A percentile compares a stretch with the other conserved stretches of the same genome.
Conservation (phyloP, 2,888 invertebrate genomes). For the Eupithecia centaureata region DNA sequence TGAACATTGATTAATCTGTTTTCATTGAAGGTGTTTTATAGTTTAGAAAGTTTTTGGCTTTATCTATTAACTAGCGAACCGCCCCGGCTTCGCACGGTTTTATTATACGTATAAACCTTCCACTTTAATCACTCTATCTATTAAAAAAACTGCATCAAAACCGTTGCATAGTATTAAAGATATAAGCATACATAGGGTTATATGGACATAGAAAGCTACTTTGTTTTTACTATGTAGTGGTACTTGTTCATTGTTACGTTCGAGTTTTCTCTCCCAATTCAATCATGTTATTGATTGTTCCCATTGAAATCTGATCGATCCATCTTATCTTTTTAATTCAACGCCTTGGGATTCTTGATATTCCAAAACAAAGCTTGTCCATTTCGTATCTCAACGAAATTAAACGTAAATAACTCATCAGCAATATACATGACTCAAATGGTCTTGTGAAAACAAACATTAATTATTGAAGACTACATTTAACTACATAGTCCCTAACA, state of each 20-base stretch:
- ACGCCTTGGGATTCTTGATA: not conserved
- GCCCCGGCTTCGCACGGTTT: no score
- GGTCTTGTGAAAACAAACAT: constrained; percentile 10
- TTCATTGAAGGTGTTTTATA: constrained; percentile 29
- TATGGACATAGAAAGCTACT: no score
- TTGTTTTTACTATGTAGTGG: no score
- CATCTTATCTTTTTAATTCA: not conserved
- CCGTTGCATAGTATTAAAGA: no score
- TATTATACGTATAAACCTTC: no score
- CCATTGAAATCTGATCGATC: not conserved
- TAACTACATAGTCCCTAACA: constrained; percentile 15
- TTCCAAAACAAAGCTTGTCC: not conserved
- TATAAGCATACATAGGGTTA: no score
- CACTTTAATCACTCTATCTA: no score
- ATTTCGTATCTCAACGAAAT: not conserved
- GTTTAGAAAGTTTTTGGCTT: not conserved
- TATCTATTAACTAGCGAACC: constrained; percentile 1
- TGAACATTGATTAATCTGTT: constrained; percentile 15
- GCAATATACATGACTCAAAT: not conserved
- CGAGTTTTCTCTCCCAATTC: not conserved
- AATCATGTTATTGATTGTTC: not conserved
- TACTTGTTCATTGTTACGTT: no score
- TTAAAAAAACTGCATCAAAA: no score
- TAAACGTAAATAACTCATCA: constrained; percentile 1
- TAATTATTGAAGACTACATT: constrained; percentile 8